Evolutionary conservation across 2,888 invertebrate species (phyloP).

Genomic region (Tachina lurida): DNA sequence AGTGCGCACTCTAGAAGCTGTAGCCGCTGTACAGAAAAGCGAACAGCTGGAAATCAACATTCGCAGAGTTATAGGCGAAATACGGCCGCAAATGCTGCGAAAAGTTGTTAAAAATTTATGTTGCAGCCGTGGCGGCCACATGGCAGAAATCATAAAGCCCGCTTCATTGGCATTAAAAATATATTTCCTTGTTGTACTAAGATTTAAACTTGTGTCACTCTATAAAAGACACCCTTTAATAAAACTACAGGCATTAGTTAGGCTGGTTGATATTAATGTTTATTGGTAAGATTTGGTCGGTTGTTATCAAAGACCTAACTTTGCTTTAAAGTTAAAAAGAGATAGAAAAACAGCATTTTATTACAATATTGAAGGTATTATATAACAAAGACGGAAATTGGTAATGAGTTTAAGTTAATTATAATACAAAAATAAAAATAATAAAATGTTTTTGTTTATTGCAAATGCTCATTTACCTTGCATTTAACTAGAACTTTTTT

Average conservation of each 20-base stretch:
- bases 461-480: conserved; percentile 2
- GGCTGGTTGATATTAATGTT: conserved; percentile 41
- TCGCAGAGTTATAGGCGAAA: too few species aligned
- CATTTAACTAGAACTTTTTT: neutral
- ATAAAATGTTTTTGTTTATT: neutral
- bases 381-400: conserved; percentile 61
- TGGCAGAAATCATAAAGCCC: too few species aligned
- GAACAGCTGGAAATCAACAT: too few species aligned
- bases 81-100: too few species aligned
- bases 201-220: too few species aligned
- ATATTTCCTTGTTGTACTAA: too few species aligned
- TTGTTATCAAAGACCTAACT: conserved; percentile 26
- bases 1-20: too few species aligned
- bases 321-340: neutral
- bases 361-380: conserved; percentile 39
- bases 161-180: too few species aligned
- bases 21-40: too few species aligned
- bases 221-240: too few species aligned
- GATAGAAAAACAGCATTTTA: neutral
- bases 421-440: conserved; percentile 13
- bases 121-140: too few species aligned
- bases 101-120: too few species aligned
- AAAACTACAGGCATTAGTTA: conserved; percentile 52
- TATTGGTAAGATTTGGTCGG: conserved; percentile 20
- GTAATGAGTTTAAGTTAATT: conserved; percentile 32